phyloP scores from a whole-genome alignment of 2,888 invertebrate genomes.

The Harpagoxenus sublaevis region DNA sequence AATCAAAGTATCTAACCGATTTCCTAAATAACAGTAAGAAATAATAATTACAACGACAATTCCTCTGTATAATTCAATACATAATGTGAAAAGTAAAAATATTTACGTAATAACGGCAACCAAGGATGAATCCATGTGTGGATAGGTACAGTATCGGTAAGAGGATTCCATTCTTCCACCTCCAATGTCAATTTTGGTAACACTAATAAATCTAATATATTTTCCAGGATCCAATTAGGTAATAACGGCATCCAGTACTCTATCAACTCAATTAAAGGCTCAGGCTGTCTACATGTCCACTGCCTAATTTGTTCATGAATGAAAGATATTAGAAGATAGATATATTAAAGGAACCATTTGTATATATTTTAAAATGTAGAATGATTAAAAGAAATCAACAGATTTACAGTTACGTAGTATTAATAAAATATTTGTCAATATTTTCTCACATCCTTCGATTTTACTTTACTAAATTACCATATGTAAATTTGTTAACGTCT shows the following conservation, averaged over 20 bases:
- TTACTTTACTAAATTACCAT: neutral
- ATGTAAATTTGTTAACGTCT: neutral
- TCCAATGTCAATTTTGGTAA: constrained; percentile 92
- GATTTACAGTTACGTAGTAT: neutral
- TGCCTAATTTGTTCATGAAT: constrained; percentile 85
- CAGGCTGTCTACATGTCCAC: constrained; percentile 95
- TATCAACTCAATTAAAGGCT: constrained; percentile 92
- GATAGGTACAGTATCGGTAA: constrained; percentile 97
- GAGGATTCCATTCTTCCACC: constrained; percentile 97
- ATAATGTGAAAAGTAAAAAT: neutral
- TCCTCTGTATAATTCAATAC: neutral
- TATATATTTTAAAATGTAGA: neutral
- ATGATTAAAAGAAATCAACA: neutral
- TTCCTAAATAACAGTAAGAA: constrained; percentile 72
- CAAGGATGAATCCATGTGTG: constrained; percentile 99
- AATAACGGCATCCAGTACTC: constrained; percentile 93
- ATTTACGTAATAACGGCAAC: constrained; percentile 93
- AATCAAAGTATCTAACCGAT: constrained; percentile 88
- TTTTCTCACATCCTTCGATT: neutral
- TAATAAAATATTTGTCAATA: neutral
- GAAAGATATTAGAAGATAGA: constrained; percentile 58
- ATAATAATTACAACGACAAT: neutral
- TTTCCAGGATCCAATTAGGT: constrained; percentile 94
- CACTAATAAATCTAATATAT: constrained; percentile 93
- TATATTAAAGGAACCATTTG: constrained; percentile 58